phyloP scores from a whole-genome alignment of 2,797 vertebrate genomes.

The Oreochromis mossambicus region DNA sequence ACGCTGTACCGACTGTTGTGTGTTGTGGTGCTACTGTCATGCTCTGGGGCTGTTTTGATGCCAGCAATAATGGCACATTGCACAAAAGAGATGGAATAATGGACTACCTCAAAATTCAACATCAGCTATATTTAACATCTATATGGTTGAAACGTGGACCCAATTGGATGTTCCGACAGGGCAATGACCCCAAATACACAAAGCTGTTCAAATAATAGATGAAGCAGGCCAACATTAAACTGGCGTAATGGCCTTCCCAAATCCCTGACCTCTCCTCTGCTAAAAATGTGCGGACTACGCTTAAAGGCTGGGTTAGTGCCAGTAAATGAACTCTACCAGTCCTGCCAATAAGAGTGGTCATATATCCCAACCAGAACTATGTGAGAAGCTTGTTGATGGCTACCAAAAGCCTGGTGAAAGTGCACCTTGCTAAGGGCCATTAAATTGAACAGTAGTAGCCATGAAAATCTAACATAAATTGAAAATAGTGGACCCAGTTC shows the following conservation, averaged over 20 bases:
- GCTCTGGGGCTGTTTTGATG: not conserved
- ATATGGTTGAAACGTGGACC: not conserved
- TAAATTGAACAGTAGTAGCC: not conserved
- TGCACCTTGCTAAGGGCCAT: accelerated
- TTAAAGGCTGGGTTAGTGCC: not conserved
- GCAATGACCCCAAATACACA: not conserved
- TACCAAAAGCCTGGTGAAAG: not conserved
- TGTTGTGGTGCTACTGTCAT: not conserved
- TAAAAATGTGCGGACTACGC: accelerated
- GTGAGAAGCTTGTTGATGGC: not conserved
- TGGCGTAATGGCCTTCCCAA: not conserved
- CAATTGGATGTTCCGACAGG: accelerated
- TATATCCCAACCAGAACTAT: not conserved
- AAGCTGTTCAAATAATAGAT: not conserved
- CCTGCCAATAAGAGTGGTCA: not conserved
- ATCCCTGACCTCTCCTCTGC: not conserved
- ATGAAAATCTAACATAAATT: not conserved
- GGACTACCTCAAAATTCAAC: not conserved
- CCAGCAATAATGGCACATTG: not conserved
- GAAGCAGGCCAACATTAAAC: not conserved
- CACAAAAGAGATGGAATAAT: not conserved
- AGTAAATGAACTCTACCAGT: not conserved
- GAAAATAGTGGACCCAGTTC: not conserved
- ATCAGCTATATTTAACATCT: not conserved
- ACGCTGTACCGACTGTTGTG: not conserved